Base-by-base conservation (phyloP, 2,113 vertebrate genomes). In the Cochlearius cochlearius region DNA sequence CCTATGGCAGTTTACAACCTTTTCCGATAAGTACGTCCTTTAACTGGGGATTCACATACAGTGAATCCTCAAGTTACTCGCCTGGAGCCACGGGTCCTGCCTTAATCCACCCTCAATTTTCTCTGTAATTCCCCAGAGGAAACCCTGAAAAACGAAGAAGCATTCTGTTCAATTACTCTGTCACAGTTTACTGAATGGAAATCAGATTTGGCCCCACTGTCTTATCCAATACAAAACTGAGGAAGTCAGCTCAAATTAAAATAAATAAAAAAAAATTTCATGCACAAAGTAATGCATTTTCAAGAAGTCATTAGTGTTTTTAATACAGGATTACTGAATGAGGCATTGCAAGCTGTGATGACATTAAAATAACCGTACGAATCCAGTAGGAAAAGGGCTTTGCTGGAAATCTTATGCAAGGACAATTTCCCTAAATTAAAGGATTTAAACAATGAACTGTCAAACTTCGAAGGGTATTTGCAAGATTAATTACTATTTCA, bases 351-450 rank as follows among this genome's bases (percentile, higher is more conserved):
- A 85, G 47, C 79, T 94, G 87, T 49, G 80, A 84, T 30, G 34
- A 72, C 52, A 83, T 58, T 69, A 76, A 86, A 94, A 66, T 45
- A 86, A 58, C n/a, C 0, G 0, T 13, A 58, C 0, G 3, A 50
- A 55, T 62, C 72, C 58, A 82, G 63, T 2, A 90, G 63, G n/a
- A 67, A 55, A 71, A 52, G 47, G 90, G 62, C 59, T 92, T 73
- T 69, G 55, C 74, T 80, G 72, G 71, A 88, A 88, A 62, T 18
- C 11, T 39, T 63, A 69, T 1, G 2, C 49, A 69, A 84, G 60
- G 76, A 80, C 20, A 84, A 95, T 81, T 58, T 69, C 72, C 43
- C 20, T n/a, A 86, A 55, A 84, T 77, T 69, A 67, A 94, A 67
- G 50, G 59, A 84, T 75, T 87, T 91, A 73, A 94, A 83, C 34